Evolutionary conservation across 2,888 invertebrate species (phyloP).

Genomic region (Meloe dianella): DNA sequence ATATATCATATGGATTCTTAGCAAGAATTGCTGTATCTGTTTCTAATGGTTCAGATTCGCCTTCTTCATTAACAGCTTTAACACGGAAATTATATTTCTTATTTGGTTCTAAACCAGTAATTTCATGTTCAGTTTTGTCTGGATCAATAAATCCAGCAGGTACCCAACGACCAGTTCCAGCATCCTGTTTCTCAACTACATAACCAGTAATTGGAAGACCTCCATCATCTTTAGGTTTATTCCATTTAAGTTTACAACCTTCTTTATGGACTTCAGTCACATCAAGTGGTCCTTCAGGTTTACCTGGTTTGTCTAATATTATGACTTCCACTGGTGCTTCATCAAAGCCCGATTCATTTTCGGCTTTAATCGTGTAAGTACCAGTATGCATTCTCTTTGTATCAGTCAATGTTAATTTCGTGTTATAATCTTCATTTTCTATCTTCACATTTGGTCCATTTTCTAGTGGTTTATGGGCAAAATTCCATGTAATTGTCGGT

Average conservation of each 20-base stretch:
- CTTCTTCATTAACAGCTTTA: conserved; percentile 95
- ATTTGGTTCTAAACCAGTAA: conserved; percentile 90
- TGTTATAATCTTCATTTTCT: conserved; percentile 91
- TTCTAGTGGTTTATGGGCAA: conserved; percentile 72
- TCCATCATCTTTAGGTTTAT: conserved; percentile 95
- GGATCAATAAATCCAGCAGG: conserved; percentile 86
- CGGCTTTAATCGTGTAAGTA: conserved; percentile 87
- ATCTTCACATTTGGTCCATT: conserved; percentile 74
- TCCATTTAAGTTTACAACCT: conserved; percentile 93
- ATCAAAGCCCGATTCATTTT: conserved; percentile 92
- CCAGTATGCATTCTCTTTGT: conserved; percentile 87
- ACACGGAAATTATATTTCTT: conserved; percentile 98
- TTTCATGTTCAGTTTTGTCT: conserved; percentile 79
- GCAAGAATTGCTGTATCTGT: conserved; percentile 88
- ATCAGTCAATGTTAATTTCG: conserved; percentile 81
- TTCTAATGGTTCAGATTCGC: conserved; percentile 93
- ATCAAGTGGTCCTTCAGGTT: conserved; percentile 91
- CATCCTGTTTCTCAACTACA: conserved; percentile 94
- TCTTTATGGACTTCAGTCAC: conserved; percentile 91
- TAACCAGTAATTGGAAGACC: conserved; percentile 90
- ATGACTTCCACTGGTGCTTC: conserved; percentile 93
- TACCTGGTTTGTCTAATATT: conserved; percentile 81
- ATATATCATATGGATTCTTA: conserved; percentile 95
- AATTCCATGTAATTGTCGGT: conserved; percentile 85
- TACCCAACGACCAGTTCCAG: conserved; percentile 84